phyloP scores from a whole-genome alignment of 92 coral and sea anemone species.

The Chrysogorgia sp. region DNA sequence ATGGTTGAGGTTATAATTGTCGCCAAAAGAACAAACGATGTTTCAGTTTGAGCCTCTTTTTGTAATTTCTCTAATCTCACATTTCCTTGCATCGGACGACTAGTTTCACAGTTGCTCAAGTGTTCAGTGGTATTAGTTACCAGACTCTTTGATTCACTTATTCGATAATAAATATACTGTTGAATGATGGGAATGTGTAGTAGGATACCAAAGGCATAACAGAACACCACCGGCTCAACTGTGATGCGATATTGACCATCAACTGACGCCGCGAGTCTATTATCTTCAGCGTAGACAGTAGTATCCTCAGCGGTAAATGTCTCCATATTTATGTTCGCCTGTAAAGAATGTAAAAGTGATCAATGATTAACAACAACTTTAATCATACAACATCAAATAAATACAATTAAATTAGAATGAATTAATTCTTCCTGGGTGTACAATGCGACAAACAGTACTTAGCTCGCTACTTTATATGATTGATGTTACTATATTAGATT shows the following conservation, averaged over 20 bases:
- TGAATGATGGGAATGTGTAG: slow-evolving; percentile 95
- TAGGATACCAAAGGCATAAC: slow-evolving; percentile 93
- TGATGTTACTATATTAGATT: too few species aligned
- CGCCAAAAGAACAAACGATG: slow-evolving; percentile 86
- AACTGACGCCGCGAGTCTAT: neutral
- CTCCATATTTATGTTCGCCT: slow-evolving; percentile 1
- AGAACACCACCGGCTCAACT: slow-evolving; percentile 94
- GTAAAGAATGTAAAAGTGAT: neutral
- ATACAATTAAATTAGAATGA: neutral
- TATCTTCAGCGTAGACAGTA: neutral
- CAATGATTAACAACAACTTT: neutral
- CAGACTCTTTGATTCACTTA: slow-evolving; percentile 79
- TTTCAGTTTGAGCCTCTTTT: slow-evolving; percentile 82
- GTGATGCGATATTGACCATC: slow-evolving; percentile 51
- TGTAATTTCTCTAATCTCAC: slow-evolving; percentile 65
- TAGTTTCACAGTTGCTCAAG: slow-evolving; percentile 78
- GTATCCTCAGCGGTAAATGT: neutral
- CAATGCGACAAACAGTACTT: too few species aligned
- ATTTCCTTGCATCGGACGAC: slow-evolving; percentile 44
- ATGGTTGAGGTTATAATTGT: slow-evolving; percentile 86
- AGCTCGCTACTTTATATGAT: too few species aligned
- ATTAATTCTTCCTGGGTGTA: too few species aligned
- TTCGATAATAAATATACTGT: slow-evolving; percentile 80
- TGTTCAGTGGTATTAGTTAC: slow-evolving; percentile 78
- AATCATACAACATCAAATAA: neutral